Evolutionary conservation across 2,888 invertebrate genomes (phyloP).

Genomic region (Andrena praecox): DNA sequence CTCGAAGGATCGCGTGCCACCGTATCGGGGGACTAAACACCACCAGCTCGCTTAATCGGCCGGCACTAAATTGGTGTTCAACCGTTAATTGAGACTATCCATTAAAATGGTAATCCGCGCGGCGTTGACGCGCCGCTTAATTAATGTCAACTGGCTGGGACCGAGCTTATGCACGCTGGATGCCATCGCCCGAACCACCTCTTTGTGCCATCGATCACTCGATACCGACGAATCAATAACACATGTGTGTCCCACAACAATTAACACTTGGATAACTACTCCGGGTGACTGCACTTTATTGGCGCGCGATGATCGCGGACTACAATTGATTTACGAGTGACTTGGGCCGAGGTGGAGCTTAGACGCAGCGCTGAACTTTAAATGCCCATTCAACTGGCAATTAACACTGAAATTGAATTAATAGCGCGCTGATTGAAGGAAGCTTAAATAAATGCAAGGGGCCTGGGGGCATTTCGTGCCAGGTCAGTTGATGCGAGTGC

Average conservation of each 20-base stretch:
- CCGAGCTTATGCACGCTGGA: not conserved
- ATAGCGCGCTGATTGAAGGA: too few species aligned
- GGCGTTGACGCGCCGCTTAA: slow-evolving; percentile 60
- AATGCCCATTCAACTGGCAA: too few species aligned
- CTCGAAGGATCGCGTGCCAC: slow-evolving; percentile 62
- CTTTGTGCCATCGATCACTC: not conserved
- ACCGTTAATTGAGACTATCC: slow-evolving; percentile 73
- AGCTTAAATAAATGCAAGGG: too few species aligned
- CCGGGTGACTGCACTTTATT: too few species aligned
- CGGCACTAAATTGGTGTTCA: slow-evolving; percentile 73
- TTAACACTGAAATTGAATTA: too few species aligned
- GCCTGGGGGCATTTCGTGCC: too few species aligned
- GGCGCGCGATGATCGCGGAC: too few species aligned
- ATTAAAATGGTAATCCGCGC: slow-evolving; percentile 68
- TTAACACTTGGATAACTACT: not conserved
- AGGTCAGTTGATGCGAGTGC: too few species aligned
- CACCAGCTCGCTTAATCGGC: slow-evolving; percentile 60
- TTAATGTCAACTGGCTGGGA: slow-evolving; percentile 60
- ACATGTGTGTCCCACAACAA: not conserved
- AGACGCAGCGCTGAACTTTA: too few species aligned
- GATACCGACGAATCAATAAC: not conserved
- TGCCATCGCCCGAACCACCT: not conserved
- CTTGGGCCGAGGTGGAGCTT: too few species aligned
- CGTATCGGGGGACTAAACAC: slow-evolving; percentile 45
- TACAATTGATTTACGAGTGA: too few species aligned